Conservation (phyloP, 2,797 vertebrate genomes). For the Fundulus diaphanus region DNA sequence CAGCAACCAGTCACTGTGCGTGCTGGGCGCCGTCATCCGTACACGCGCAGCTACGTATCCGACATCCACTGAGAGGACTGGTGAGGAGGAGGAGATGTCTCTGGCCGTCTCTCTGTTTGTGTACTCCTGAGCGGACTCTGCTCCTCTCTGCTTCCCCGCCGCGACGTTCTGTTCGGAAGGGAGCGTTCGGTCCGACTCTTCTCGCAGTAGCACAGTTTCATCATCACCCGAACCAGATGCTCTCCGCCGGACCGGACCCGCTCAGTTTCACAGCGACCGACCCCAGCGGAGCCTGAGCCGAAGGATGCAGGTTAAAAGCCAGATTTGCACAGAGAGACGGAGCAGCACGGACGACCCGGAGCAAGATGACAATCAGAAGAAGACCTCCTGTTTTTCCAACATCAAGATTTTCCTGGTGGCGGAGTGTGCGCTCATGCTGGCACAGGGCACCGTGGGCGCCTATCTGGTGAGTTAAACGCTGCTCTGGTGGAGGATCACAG, state of each 20-base stretch:
- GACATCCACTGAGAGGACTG: slow-evolving; percentile 46
- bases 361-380: slow-evolving; percentile 87
- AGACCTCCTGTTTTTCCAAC: slow-evolving; percentile 94
- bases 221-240: slow-evolving; percentile 64
- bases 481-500: slow-evolving; percentile 18
- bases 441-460: slow-evolving; percentile 96
- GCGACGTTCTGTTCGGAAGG: slow-evolving; percentile 26
- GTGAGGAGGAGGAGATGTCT: slow-evolving; percentile 46
- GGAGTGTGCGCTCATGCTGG: slow-evolving; percentile 96
- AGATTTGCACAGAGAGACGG: slow-evolving; percentile 76
- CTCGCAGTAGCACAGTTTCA: slow-evolving; percentile 57
- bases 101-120: slow-evolving; percentile 63
- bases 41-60: slow-evolving; percentile 42
- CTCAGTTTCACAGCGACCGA: slow-evolving; percentile 66
- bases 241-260: slow-evolving; percentile 68
- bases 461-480: slow-evolving; percentile 91
- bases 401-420: slow-evolving; percentile 96
- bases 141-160: slow-evolving; percentile 36
- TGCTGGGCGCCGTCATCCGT: slow-evolving; percentile 36
- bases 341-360: slow-evolving; percentile 85
- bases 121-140: slow-evolving; percentile 60
- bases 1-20: slow-evolving; percentile 35
- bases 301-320: slow-evolving; percentile 87
- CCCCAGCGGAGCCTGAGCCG: slow-evolving; percentile 70
- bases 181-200: slow-evolving; percentile 13